Percentiles rank a stretch among this genome's conserved stretches.
These are phyloP conservation scores for Pollicipes pollicipes DNA, from an alignment of 1,140 invertebrate species.

Conservation along the genomic window DNA sequence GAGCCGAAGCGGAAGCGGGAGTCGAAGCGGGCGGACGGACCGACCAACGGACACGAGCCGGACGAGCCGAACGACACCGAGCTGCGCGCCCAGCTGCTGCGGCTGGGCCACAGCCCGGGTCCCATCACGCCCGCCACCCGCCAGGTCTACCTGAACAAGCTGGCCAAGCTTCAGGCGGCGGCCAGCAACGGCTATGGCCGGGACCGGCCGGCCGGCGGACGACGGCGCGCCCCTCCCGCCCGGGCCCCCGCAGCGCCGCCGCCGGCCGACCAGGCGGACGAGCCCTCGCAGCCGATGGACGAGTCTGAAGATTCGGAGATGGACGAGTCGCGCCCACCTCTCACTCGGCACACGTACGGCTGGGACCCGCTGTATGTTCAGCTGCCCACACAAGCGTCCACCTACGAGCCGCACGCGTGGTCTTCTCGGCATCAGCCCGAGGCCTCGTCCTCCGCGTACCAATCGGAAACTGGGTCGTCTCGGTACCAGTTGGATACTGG, in stretches of 20 bases:
- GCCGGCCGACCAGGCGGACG: background rate
- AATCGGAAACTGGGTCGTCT: too few species aligned
- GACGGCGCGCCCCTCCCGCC: too few species aligned
- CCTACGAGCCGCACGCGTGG: too few species aligned
- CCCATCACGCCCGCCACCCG: background rate
- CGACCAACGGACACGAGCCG: background rate
- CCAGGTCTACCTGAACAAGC: background rate
- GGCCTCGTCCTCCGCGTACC: too few species aligned
- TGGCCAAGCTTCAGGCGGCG: background rate
- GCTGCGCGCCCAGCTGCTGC: background rate
- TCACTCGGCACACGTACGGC: too few species aligned
- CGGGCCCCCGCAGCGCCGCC: too few species aligned
- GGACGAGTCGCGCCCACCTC: background rate
- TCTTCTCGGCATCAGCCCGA: too few species aligned
- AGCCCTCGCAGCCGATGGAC: background rate
- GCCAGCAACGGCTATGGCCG: background rate
- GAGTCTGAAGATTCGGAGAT: background rate
- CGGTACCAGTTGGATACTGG: too few species aligned
- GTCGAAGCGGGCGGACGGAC: too few species aligned
- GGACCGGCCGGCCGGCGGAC: background rate
- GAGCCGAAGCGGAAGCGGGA: too few species aligned
- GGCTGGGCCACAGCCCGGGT: background rate
- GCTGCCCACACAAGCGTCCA: too few species aligned
- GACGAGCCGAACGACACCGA: background rate
- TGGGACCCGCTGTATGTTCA: too few species aligned